These are phyloP conservation scores for Vespertilio murinus DNA, from an alignment of 2,797 vertebrate genomes.

Conservation along the genomic window DNA sequence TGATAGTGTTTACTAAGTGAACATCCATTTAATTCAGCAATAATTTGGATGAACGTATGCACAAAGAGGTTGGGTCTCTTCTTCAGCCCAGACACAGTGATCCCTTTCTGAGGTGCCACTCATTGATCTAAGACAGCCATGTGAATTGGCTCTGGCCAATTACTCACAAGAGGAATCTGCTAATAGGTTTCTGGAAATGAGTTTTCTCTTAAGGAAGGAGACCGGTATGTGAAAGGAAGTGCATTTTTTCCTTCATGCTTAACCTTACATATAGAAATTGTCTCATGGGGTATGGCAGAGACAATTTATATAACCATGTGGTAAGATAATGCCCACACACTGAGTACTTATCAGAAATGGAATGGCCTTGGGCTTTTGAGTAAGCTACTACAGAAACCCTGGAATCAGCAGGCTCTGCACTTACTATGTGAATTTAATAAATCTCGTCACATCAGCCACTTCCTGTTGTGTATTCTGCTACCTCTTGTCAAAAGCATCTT, in stretches of 20 bases:
- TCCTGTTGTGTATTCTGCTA: background rate
- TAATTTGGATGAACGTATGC: background rate
- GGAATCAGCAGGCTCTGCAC: background rate
- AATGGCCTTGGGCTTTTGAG: background rate
- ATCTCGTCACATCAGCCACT: background rate
- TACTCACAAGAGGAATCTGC: background rate
- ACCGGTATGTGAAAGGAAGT: background rate
- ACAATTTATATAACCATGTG: background rate
- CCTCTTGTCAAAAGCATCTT: background rate
- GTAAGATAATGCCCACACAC: background rate
- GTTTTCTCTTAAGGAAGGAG: background rate
- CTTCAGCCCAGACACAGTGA: background rate
- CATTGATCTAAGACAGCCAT: background rate
- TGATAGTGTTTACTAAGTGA: background rate
- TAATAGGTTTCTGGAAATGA: background rate
- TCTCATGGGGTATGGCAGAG: background rate
- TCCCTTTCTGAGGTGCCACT: background rate
- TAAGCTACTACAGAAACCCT: background rate
- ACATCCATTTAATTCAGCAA: background rate
- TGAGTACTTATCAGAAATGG: background rate
- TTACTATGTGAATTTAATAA: background rate
- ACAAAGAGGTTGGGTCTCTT: background rate
- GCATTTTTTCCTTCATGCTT: background rate
- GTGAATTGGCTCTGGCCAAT: background rate
- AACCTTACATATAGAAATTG: background rate